A percentile compares a stretch with the other conserved stretches of the same genome.
Conservation (phyloP, 2,797 vertebrate genomes). For the Sylvia borin region DNA sequence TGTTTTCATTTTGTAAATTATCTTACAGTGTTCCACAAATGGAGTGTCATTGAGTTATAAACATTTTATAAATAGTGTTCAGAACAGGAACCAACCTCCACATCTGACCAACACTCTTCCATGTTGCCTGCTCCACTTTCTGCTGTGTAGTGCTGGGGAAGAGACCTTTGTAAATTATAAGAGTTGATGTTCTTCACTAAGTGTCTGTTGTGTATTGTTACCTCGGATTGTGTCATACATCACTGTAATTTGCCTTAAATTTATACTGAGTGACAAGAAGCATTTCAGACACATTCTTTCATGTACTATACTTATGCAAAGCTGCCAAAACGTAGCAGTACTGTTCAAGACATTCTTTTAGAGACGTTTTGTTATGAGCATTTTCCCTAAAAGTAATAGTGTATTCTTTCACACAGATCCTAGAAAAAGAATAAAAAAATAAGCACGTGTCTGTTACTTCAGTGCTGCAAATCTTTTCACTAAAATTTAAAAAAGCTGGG, state of each 20-base stretch:
- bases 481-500: background rate
- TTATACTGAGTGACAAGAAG: background rate
- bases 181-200: background rate
- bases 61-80: background rate
- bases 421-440: background rate
- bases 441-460: background rate
- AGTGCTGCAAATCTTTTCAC: background rate
- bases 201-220: background rate
- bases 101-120: background rate
- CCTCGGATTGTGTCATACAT: background rate
- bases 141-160: background rate
- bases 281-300: background rate
- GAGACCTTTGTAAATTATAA: background rate
- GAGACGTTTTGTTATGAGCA: background rate
- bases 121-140: background rate
- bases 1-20: background rate
- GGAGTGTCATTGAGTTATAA: background rate
- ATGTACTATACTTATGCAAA: background rate
- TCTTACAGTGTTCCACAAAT: background rate
- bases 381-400: background rate
- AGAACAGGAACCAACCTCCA: background rate
- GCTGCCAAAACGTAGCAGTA: background rate
- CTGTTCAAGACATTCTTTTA: background rate
- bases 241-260: background rate
- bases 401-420: accelerated